phyloP scores from a whole-genome alignment of 53 echinoderm and acorn worm species.

The Paracentrotus lividus region DNA sequence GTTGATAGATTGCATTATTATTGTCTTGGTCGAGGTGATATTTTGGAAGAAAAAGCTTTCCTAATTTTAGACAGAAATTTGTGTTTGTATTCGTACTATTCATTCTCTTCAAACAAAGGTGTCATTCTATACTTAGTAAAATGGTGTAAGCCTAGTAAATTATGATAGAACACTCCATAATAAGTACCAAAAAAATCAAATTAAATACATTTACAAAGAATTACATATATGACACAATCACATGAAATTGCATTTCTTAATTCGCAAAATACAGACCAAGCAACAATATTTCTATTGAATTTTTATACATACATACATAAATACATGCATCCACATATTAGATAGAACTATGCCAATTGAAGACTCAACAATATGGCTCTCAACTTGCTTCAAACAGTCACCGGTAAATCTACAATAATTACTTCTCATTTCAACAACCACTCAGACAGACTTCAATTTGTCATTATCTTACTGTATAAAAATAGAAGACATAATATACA shows the following conservation, averaged over 20 bases:
- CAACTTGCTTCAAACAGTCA: background rate
- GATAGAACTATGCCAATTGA: background rate
- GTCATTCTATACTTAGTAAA: background rate
- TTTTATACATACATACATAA: slow-evolving; percentile 18
- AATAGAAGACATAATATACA: slow-evolving; percentile 52
- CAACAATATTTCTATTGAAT: slow-evolving; percentile 25
- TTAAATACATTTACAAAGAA: slow-evolving; percentile 34
- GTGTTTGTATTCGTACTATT: no score
- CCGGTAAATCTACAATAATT: slow-evolving; percentile 8
- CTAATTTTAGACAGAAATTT: background rate
- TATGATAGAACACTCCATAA: background rate
- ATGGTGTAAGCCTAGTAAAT: background rate
- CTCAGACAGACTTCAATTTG: background rate
- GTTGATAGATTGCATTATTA: background rate
- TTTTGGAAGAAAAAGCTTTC: background rate
- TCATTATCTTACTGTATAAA: slow-evolving; percentile 35
- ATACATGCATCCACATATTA: no score
- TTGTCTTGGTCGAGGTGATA: background rate
- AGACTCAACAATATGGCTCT: slow-evolving; percentile 9
- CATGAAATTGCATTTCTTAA: slow-evolving; percentile 16
- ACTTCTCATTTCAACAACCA: background rate
- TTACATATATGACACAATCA: slow-evolving; percentile 24
- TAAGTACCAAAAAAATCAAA: background rate
- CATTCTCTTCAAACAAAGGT: background rate
- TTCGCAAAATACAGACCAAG: slow-evolving; percentile 34